These are phyloP conservation scores for Prinia subflava DNA, from an alignment of 2,113 vertebrate species.

Conservation along the genomic window DNA sequence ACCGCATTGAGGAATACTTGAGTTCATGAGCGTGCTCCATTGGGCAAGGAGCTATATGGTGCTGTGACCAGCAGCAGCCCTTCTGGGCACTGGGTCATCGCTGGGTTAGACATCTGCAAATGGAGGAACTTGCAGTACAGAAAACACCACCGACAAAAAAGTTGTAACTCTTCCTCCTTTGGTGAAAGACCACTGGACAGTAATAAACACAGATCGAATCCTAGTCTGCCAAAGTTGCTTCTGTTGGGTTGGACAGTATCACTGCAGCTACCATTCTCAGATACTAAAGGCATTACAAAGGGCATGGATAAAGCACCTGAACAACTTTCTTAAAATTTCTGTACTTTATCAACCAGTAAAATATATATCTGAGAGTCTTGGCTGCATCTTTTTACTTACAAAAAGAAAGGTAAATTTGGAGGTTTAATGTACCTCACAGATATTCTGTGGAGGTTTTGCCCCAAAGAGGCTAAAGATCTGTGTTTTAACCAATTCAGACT, in stretches of 20 bases:
- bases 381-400: not conserved
- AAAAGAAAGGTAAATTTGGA: not conserved
- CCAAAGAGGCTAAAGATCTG: not conserved
- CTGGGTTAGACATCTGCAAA: not conserved
- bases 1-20: fast-evolving
- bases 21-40: fast-evolving
- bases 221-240: not conserved
- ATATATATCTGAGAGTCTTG: not conserved
- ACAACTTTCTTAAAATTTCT: not conserved
- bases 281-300: not conserved
- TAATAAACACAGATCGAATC: not conserved
- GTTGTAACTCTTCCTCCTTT: not conserved
- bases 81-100: not conserved
- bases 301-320: not conserved
- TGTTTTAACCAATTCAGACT: not conserved
- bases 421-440: not conserved
- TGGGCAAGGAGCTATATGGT: not conserved
- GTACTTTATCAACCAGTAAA: not conserved
- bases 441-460: not conserved
- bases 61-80: not conserved
- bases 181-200: not conserved
- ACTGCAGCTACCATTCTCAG: not conserved
- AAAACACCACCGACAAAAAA: not conserved
- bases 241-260: not conserved
- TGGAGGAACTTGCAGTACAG: not conserved